Conservation (phyloP, 2,888 invertebrate species). For the Auanema sp. region DNA sequence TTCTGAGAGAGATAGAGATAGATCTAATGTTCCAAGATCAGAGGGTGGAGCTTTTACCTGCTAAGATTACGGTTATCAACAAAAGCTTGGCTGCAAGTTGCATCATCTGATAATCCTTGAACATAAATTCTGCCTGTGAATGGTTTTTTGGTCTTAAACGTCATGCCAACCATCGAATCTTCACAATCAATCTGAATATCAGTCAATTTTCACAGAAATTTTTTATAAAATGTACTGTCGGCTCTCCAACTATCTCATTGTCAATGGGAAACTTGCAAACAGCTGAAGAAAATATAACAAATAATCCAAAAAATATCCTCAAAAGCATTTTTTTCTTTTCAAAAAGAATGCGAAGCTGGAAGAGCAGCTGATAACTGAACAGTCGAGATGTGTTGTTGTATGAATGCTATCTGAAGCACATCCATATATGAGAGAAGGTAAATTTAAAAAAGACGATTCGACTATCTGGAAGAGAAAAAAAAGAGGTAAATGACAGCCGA, state of each 20-base stretch:
- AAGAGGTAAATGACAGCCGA: slow-evolving; percentile 18
- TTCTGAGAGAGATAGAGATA: slow-evolving; percentile 25
- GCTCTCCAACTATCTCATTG: slow-evolving; percentile 55
- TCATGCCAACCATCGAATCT: slow-evolving; percentile 54
- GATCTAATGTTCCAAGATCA: neutral
- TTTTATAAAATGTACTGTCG: slow-evolving; percentile 27
- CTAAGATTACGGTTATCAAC: slow-evolving; percentile 55
- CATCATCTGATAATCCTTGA: slow-evolving; percentile 58
- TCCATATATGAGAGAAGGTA: neutral
- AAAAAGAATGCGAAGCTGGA: too few species aligned
- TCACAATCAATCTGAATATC: slow-evolving; percentile 44
- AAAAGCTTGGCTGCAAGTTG: slow-evolving; percentile 52
- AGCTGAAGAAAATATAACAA: too few species aligned
- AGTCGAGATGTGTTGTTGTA: slow-evolving; percentile 3
- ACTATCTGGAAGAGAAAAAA: neutral
- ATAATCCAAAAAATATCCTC: too few species aligned
- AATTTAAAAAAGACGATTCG: too few species aligned
- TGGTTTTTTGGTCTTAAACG: slow-evolving; percentile 60
- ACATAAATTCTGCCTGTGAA: slow-evolving; percentile 60
- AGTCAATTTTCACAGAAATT: too few species aligned
- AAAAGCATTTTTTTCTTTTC: too few species aligned
- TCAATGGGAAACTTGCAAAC: slow-evolving; percentile 31
- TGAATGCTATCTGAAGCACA: neutral
- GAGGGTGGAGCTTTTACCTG: slow-evolving; percentile 37
- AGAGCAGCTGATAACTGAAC: neutral